phyloP scores from a whole-genome alignment of 1,140 invertebrate species.

The Saxidomus purpurata region DNA sequence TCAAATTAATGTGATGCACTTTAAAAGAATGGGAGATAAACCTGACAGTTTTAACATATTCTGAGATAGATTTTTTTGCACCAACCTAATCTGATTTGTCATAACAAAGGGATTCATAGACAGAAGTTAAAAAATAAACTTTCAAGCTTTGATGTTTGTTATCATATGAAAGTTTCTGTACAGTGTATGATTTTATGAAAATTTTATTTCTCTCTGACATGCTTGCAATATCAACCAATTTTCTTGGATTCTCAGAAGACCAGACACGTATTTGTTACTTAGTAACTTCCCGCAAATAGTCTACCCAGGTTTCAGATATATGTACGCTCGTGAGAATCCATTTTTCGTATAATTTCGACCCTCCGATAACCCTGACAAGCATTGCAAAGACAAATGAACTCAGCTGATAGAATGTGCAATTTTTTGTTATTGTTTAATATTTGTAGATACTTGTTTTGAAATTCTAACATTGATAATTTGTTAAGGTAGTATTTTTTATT shows the following conservation, averaged over 20 bases:
- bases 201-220: conserved; percentile 56
- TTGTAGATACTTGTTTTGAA: background rate
- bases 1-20: background rate
- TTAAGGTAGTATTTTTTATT: conserved; percentile 12
- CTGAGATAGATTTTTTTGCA: no score
- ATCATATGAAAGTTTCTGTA: conserved; percentile 50
- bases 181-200: conserved; percentile 61
- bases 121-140: no score
- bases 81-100: no score
- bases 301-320: background rate
- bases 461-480: no score
- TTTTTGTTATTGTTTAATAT: conserved; percentile 47
- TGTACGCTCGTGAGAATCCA: conserved; percentile 15
- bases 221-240: conserved; percentile 30
- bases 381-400: conserved; percentile 48
- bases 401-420: conserved; percentile 47
- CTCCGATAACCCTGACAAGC: conserved; percentile 56
- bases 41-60: no score
- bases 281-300: background rate
- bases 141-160: conserved; percentile 27
- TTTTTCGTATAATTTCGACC: conserved; percentile 45
- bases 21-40: background rate
- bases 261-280: background rate
- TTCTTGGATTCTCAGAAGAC: conserved; percentile 35
- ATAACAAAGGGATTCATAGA: no score